phyloP scores from a whole-genome alignment of 1,140 invertebrate genomes.

The Bombus pascuorum region DNA sequence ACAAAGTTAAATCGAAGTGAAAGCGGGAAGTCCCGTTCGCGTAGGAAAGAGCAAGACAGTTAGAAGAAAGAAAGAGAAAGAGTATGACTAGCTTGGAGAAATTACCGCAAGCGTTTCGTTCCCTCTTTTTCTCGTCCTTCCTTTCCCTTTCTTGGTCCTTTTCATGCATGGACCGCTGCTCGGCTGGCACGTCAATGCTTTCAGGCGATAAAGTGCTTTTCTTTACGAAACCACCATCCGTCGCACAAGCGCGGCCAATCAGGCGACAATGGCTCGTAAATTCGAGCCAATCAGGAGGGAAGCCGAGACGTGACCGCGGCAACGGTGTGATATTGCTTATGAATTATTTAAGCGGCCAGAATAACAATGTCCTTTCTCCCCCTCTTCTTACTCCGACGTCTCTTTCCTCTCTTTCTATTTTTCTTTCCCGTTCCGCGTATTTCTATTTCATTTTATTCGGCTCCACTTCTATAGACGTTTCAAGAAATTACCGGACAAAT shows the following conservation, averaged over 20 bases:
- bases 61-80: constrained; percentile 6
- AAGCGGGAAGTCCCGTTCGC: constrained; percentile 28
- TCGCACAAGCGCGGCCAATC: constrained; percentile 80
- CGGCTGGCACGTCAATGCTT: constrained; percentile 65
- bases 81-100: constrained; percentile 45
- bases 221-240: constrained; percentile 73
- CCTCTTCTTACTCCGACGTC: neutral
- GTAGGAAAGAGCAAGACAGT: constrained; percentile 18
- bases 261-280: constrained; percentile 81
- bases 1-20: constrained; percentile 57
- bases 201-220: constrained; percentile 77
- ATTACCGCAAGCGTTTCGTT: constrained; percentile 68
- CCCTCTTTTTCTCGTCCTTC: constrained; percentile 42
- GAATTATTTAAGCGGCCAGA: constrained; percentile 80
- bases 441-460: neutral
- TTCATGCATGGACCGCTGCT: constrained; percentile 42
- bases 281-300: constrained; percentile 80
- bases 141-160: constrained; percentile 25
- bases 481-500: neutral
- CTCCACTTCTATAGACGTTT: neutral
- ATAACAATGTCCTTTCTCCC: constrained; percentile 57
- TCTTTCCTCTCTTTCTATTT: constrained; percentile 2
- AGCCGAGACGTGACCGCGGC: constrained; percentile 78
- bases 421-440: neutral
- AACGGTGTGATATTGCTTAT: constrained; percentile 79